These are phyloP conservation scores for Mythimna vitellina DNA, from an alignment of 2,888 invertebrate genomes.

Conservation along the genomic window DNA sequence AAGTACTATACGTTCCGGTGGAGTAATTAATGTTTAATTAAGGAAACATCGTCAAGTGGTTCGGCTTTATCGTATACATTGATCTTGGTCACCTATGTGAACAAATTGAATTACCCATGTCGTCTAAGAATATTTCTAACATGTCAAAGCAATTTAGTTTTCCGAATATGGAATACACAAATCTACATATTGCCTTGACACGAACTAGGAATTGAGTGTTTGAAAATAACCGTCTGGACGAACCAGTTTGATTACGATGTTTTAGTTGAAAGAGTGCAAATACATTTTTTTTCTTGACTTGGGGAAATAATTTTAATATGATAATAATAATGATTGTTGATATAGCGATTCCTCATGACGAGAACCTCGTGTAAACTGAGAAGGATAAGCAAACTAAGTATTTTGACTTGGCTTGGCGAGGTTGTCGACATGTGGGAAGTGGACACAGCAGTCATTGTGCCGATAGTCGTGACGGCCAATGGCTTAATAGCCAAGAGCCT, in stretches of 20 bases:
- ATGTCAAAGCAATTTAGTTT: conserved; percentile 31
- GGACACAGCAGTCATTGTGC: too few relatives aligned
- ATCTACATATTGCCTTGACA: conserved; percentile 42
- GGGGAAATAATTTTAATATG: too few relatives aligned
- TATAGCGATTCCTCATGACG: too few relatives aligned
- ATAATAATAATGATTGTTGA: too few relatives aligned
- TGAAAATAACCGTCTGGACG: neutral
- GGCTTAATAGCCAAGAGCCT: too few relatives aligned
- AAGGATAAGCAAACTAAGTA: too few relatives aligned
- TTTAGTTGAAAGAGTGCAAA: neutral
- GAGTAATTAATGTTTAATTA: conserved; percentile 58
- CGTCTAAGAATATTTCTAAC: conserved; percentile 22
- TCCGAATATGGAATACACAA: conserved; percentile 26
- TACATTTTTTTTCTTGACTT: too few relatives aligned
- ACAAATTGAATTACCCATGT: conserved; percentile 24
- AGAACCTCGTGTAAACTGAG: too few relatives aligned
- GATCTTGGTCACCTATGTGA: conserved; percentile 16
- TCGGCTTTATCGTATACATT: conserved; percentile 21
- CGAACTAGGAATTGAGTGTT: conserved; percentile 2
- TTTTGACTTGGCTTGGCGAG: too few relatives aligned
- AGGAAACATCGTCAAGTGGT: conserved; percentile 33
- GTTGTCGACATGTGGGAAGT: too few relatives aligned
- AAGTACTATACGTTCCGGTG: conserved; percentile 36
- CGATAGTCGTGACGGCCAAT: too few relatives aligned
- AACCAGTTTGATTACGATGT: neutral